phyloP scores from a whole-genome alignment of 2,888 invertebrate genomes.

The Drosophila antonietae region DNA sequence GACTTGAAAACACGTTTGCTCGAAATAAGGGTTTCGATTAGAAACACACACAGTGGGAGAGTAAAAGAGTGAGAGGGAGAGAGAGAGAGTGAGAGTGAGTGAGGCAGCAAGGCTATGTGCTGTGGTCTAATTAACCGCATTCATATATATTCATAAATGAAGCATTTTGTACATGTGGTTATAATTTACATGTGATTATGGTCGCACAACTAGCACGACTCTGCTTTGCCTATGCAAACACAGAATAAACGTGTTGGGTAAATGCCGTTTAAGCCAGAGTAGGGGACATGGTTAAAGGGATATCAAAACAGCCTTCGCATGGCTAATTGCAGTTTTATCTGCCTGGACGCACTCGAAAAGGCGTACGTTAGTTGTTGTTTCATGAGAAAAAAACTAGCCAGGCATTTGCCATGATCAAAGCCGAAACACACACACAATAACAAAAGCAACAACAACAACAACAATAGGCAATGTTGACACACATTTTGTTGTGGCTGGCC shows the following conservation, averaged over 20 bases:
- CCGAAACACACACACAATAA: constrained; percentile 24
- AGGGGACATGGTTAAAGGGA: background rate
- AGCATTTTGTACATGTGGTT: constrained; percentile 57
- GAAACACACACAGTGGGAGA: background rate
- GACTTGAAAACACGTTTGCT: constrained; percentile 47
- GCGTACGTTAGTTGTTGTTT: constrained; percentile 26
- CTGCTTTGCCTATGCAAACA: constrained; percentile 15
- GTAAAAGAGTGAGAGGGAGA: background rate
- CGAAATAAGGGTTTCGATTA: constrained; percentile 18
- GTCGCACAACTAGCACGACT: constrained; percentile 36
- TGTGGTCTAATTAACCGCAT: constrained; percentile 54
- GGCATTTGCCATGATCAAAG: constrained; percentile 34
- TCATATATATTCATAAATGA: constrained; percentile 61
- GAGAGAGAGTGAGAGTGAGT: background rate
- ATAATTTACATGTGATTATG: constrained; percentile 75
- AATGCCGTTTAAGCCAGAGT: constrained; percentile 36
- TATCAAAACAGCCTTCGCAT: constrained; percentile 13
- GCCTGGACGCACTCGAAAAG: constrained; percentile 48
- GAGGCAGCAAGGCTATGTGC: background rate
- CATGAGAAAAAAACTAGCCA: constrained; percentile 15
- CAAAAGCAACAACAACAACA: constrained; percentile 2
- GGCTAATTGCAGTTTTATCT: constrained; percentile 64
- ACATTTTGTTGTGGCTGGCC: constrained; percentile 62
- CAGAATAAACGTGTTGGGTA: constrained; percentile 42
- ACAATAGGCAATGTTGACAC: constrained; percentile 66